These are phyloP conservation scores for Sarcophaga carnaria DNA, from an alignment of 2,888 invertebrate genomes.

Conservation along the genomic window DNA sequence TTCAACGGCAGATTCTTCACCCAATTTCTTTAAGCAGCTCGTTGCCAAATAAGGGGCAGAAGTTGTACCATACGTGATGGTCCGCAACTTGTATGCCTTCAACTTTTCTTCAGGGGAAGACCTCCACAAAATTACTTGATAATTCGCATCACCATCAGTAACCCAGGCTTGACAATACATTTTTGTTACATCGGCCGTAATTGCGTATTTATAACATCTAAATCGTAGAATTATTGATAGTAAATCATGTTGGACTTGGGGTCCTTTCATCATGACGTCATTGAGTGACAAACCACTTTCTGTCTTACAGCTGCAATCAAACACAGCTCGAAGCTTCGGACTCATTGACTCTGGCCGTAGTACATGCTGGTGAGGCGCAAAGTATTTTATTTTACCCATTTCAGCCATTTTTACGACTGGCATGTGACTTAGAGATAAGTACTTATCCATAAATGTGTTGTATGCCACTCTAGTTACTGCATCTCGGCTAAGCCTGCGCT, in stretches of 20 bases:
- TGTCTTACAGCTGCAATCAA: slow-evolving; percentile 57
- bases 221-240: slow-evolving; percentile 56
- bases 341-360: slow-evolving; percentile 50
- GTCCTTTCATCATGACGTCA: slow-evolving; percentile 59
- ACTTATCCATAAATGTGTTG: slow-evolving; percentile 41
- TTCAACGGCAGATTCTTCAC: slow-evolving; percentile 39
- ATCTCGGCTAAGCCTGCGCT: not conserved
- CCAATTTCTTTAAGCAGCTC: slow-evolving; percentile 62
- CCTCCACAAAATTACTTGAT: slow-evolving; percentile 62
- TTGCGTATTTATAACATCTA: slow-evolving; percentile 48
- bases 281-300: slow-evolving; percentile 59
- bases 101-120: slow-evolving; percentile 11
- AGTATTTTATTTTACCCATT: slow-evolving; percentile 17
- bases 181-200: slow-evolving; percentile 66
- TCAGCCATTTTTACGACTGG: slow-evolving; percentile 6
- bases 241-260: slow-evolving; percentile 57
- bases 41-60: slow-evolving; percentile 69
- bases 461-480: slow-evolving; percentile 8
- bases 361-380: slow-evolving; percentile 56
- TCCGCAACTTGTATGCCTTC: slow-evolving; percentile 25
- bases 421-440: slow-evolving; percentile 48
- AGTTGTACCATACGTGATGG: slow-evolving; percentile 50
- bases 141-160: slow-evolving; percentile 52
- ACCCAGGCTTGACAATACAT: slow-evolving; percentile 69
- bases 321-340: too few species aligned